A percentile compares a stretch with the other conserved stretches of the same genome.
Conservation (phyloP, 1,140 invertebrate genomes). For the Steinernema feltiae region DNA sequence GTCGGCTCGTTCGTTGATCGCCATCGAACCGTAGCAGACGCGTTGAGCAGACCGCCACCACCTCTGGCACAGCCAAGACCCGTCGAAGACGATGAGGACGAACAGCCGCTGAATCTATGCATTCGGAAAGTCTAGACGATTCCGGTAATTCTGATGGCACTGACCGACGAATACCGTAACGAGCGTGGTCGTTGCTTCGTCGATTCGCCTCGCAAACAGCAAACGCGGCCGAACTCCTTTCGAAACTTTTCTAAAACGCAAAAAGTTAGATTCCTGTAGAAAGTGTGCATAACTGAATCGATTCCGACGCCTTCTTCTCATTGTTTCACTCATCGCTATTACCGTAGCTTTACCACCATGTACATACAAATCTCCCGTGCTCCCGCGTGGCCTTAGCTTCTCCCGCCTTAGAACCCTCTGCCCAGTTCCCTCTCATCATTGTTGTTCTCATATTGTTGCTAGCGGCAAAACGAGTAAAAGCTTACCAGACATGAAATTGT, state of each 20-base stretch:
- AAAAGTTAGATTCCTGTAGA: background rate
- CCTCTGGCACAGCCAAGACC: background rate
- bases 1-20: background rate
- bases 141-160: background rate
- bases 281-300: background rate
- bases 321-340: background rate
- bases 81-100: constrained; percentile 18
- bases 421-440: background rate
- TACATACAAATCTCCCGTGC: background rate
- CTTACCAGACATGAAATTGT: background rate
- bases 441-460: background rate
- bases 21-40: constrained; percentile 1
- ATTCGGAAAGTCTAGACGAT: constrained; percentile 15
- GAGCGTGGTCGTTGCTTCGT: background rate
- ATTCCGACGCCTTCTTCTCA: background rate
- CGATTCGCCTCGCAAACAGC: background rate
- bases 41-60: constrained; percentile 14
- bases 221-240: background rate
- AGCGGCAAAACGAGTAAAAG: background rate
- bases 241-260: constrained; percentile 6
- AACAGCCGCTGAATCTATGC: constrained; percentile 21
- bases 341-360: background rate
- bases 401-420: background rate
- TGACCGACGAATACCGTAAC: background rate
- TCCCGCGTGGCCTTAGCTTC: background rate